phyloP scores from a whole-genome alignment of 2,113 vertebrate species.

The Aleadryas rufinucha region DNA sequence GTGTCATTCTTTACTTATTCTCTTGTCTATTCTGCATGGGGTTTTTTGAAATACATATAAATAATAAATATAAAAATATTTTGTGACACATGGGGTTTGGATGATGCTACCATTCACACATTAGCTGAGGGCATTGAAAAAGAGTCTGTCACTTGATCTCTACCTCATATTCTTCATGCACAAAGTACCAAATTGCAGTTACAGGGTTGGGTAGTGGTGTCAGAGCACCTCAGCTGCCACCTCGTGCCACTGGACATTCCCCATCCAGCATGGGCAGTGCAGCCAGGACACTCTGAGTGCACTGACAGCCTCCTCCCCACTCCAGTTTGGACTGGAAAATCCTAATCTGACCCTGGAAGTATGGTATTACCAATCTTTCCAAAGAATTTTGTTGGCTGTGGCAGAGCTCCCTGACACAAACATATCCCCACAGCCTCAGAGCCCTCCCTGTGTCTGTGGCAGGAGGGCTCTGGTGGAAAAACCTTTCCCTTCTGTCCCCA shows the following conservation, averaged over 20 bases:
- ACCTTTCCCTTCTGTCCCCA: background rate
- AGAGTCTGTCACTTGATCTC: background rate
- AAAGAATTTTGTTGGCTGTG: background rate
- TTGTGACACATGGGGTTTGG: accelerated
- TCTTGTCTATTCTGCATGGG: accelerated
- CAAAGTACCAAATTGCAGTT: background rate
- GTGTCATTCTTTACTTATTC: background rate
- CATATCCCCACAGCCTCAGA: accelerated
- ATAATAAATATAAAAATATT: background rate
- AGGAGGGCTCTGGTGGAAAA: background rate
- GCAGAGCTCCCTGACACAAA: background rate
- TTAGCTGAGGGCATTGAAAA: background rate
- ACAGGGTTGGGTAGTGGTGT: accelerated
- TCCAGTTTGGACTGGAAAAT: background rate
- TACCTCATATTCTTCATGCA: background rate
- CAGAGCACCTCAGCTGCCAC: background rate
- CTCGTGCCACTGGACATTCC: background rate
- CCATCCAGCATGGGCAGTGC: accelerated
- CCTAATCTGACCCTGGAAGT: background rate
- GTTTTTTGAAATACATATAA: background rate
- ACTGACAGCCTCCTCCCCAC: background rate
- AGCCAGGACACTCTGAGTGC: background rate
- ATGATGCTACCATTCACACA: background rate
- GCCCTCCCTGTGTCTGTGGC: background rate
- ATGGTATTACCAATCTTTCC: too few species aligned